Base-by-base conservation (phyloP, 2,797 vertebrate species). In the Halcyon leucocephala region DNA sequence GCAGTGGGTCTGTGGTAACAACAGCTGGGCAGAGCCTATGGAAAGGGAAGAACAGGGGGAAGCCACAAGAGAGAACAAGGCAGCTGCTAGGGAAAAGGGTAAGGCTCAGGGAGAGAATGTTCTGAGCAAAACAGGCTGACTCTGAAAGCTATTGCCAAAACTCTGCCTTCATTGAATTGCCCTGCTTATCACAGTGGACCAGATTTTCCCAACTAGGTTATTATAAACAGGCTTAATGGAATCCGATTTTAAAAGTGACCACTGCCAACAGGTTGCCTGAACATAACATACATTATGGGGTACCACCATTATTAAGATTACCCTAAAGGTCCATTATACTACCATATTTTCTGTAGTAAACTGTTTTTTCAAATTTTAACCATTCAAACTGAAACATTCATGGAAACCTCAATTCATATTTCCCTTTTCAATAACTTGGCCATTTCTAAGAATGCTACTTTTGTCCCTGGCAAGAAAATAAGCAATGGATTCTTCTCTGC, bases 221-320 rank as follows among this genome's bases (percentile, higher is more conserved):
- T 37, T 80, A 49, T 41, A 60, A 91, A 67, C 15, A 74, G 19
- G 11, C 12, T 62, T 54, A 54, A 55, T 31, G 7, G 28, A 66
- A 9, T n/a, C 26, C 66, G 29, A 28, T 90, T 90, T 88, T 19
- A n/a, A 73, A 96, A 90, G 15, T 66, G 14, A 73, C 37, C 24
- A 24, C 29, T 0, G 0, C 18, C 41, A 74, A 52, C 14, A 78
- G 19, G 33, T 61, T 33, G 15, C 9, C 41, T 84, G 46, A 89
- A 46, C 29, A 10, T 33, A 80, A 39, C 0, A 0, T n/a, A 49
- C 29, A 6, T 58, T 60, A 70, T 25, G 4, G 20, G 69, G 11
- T 73, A 62, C 20, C 17, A 7, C 7, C 62, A 16, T 41, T 79
- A 22, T 48, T 77, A 58, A 82, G 29, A 77, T 13, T 46, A 46